A percentile compares a stretch with the other conserved stretches of the same genome.
Conservation (phyloP, 1,140 invertebrate genomes). For the Drosophila pandora region DNA sequence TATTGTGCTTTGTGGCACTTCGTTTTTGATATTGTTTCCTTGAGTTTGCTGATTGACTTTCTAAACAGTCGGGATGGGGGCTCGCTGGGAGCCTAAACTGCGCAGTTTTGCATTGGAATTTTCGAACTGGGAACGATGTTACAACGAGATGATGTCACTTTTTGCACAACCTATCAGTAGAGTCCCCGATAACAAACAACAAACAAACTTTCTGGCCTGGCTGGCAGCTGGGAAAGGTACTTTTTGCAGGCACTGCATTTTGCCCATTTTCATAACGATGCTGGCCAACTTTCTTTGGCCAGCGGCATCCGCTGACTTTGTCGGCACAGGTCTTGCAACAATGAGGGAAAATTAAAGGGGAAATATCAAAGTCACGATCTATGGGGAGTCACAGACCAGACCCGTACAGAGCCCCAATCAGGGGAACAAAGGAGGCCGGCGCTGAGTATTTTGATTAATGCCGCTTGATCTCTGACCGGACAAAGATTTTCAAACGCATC, state of each 20-base stretch:
- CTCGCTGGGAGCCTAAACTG: conserved; percentile 24
- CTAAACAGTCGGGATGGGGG: conserved; percentile 52
- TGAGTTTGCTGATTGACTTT: conserved; percentile 67
- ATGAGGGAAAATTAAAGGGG: conserved; percentile 70
- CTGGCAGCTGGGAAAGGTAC: conserved; percentile 11
- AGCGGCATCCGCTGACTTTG: conserved; percentile 28
- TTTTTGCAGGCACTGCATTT: conserved; percentile 12
- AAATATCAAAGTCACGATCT: conserved; percentile 80
- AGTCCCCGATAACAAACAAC: conserved; percentile 17
- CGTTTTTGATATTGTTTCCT: conserved; percentile 25
- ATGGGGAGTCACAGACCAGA: conserved; percentile 26
- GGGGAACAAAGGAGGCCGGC: conserved; percentile 41
- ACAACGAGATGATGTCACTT: conserved; percentile 35
- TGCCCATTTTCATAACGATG: conserved; percentile 51
- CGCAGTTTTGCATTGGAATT: conserved; percentile 34
- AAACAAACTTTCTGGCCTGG: conserved; percentile 28
- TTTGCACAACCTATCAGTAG: conserved; percentile 27
- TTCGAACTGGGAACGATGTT: conserved; percentile 15
- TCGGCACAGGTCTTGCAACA: conserved; percentile 47
- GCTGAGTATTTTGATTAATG: conserved; percentile 66
- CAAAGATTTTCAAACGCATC: conserved; percentile 13
- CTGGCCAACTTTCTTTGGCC: conserved; percentile 67
- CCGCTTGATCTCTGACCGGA: conserved; percentile 65
- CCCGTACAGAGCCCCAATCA: conserved; percentile 58
- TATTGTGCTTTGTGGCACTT: conserved; percentile 56